A percentile compares a stretch with the other conserved stretches of the same genome.
Evolutionary conservation across 2,797 vertebrate genomes (phyloP).

Genomic region (Arnoldichthys spilopterus): DNA sequence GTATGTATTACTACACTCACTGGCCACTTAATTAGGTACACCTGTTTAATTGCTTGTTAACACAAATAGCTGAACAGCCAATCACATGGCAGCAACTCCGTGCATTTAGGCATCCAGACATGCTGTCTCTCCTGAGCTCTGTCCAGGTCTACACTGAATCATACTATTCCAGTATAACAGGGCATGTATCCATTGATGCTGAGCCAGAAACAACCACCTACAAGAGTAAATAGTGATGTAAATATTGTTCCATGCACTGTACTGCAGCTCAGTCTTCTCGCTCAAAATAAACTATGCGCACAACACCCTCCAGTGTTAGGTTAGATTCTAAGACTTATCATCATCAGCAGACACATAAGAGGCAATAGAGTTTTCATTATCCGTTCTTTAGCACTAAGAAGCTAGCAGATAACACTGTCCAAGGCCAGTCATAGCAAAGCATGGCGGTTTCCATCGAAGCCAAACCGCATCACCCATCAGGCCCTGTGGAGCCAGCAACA

Average conservation of each 20-base stretch:
- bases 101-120: no score
- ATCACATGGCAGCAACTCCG: no score
- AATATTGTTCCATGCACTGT: constrained; percentile 68
- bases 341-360: constrained; percentile 5
- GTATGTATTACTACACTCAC: no score
- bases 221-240: constrained; percentile 66
- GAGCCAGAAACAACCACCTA: constrained; percentile 72
- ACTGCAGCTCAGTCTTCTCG: constrained; percentile 62
- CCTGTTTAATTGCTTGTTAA: no score
- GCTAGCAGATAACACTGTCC: constrained; percentile 55
- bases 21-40: no score
- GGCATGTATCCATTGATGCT: constrained; percentile 15
- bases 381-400: constrained; percentile 55
- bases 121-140: not conserved
- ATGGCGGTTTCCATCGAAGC: constrained; percentile 62
- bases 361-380: constrained; percentile 39
- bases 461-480: constrained; percentile 63
- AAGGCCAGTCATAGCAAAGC: constrained; percentile 57
- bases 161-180: not conserved
- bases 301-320: constrained; percentile 5
- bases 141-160: not conserved
- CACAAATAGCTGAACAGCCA: no score
- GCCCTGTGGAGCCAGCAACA: constrained; percentile 64
- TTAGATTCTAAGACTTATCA: no score
- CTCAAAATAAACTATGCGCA: constrained; percentile 61